Evolutionary conservation across 2,113 vertebrate genomes (phyloP), one percentile per base, ranked within the genome.

Genomic region (Crotalus horridus): DNA sequence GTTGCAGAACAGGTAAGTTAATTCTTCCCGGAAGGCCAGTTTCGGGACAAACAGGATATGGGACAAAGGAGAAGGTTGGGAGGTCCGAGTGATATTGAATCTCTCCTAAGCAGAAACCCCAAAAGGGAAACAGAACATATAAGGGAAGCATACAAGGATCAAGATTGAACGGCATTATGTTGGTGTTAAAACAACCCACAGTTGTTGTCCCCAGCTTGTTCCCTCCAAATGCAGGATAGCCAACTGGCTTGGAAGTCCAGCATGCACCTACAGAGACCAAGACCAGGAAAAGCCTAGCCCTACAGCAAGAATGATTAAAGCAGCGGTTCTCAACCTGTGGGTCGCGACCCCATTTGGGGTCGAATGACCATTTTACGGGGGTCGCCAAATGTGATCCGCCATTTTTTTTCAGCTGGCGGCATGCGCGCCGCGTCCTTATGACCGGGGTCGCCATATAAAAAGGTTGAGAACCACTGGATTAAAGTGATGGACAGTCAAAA

Each of bases 31-130:
- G 97, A 48, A 97, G 96, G 46, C 97, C 97, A 2, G 98, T 97
- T 92, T 88, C 94, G 1, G 96, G 96, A 74, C 97, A 97, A 6
- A 95, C 46, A 0, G 98, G 98, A 90, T 98, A 98, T 3, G 98
- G 98, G 46, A 99, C 92, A 0, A 98, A 99, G 90, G 98, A 98
- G 59, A 99, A 96, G 61, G 98, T 90, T 46, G 98, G 97, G 23
- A 93, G 95, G 64, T 98, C 97, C 81, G 97, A 97, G 55, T 97
- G 98, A 29, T 89, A 33, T 81, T 39, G 96, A 64, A 94, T 69
- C 0, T 96, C 96, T 94, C 97, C 99, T 99, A n/a, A 7, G 0
- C 2, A 46, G 39, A 48, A 87, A 95, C 94, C 56, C 91, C 88
- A 86, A 92, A 55, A 51, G 3, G 20, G 21, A 46, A 39, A 81